These are phyloP conservation scores for Serilophus lunatus DNA, from an alignment of 2,113 vertebrate species.

Conservation along the genomic window DNA sequence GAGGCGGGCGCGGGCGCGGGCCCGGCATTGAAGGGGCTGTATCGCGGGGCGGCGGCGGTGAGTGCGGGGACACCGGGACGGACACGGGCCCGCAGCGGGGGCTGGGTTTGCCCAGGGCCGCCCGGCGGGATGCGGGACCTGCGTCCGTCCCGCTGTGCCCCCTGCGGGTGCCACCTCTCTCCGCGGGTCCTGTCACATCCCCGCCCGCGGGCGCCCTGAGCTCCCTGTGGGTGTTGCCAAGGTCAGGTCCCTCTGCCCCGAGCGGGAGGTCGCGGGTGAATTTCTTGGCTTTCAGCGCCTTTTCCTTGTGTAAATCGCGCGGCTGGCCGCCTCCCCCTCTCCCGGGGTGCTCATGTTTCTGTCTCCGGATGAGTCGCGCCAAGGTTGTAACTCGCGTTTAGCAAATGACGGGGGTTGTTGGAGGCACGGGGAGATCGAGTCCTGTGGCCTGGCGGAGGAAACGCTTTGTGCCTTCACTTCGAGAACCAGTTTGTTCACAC, in stretches of 20 bases:
- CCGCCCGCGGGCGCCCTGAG: not conserved
- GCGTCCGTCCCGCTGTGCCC: too few species aligned
- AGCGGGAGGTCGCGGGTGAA: not conserved
- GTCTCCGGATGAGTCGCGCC: not conserved
- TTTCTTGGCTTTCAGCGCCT: rapidly evolving
- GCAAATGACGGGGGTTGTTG: not conserved
- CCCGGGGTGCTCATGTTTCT: not conserved
- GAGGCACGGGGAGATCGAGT: not conserved
- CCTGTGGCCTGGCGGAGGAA: not conserved
- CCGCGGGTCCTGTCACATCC: too few species aligned
- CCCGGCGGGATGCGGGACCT: not conserved
- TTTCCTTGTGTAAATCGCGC: not conserved
- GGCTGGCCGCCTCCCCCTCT: not conserved
- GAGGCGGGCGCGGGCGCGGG: not conserved
- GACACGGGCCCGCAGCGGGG: too few species aligned
- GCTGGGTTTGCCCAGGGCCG: not conserved
- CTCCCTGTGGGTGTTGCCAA: not conserved
- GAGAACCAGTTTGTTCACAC: not conserved
- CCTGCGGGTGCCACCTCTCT: not conserved
- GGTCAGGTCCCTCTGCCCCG: too few species aligned
- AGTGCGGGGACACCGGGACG: too few species aligned
- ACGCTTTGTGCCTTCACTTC: rapidly evolving
- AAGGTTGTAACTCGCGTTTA: not conserved
- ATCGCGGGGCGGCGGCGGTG: rapidly evolving
- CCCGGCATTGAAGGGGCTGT: not conserved